Evolutionary conservation across 2,888 invertebrate genomes (phyloP).

Genomic region (Malachius bipustulatus): DNA sequence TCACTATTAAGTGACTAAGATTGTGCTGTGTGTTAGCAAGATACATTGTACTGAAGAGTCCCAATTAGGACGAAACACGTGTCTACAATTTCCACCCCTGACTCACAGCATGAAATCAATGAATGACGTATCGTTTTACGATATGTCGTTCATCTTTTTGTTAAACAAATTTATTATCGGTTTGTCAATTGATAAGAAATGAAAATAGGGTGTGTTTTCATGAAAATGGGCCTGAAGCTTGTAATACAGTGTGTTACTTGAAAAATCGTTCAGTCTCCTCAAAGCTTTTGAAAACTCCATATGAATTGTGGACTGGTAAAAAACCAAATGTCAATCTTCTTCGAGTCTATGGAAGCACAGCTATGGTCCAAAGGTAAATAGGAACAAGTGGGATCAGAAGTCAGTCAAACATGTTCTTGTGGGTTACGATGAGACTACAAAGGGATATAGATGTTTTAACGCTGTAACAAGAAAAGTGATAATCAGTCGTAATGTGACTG

Average conservation of each 20-base stretch:
- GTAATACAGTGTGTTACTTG: constrained; percentile 11
- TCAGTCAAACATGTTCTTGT: constrained; percentile 16
- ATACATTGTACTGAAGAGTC: no score
- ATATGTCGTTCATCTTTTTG: no score
- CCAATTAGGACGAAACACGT: no score
- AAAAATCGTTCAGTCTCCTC: constrained; percentile 10
- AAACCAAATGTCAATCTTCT: constrained; percentile 18
- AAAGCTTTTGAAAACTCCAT: no score
- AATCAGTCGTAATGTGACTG: background rate
- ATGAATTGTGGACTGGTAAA: constrained; percentile 8
- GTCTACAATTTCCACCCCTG: no score
- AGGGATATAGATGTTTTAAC: constrained; percentile 17
- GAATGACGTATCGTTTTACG: no score
- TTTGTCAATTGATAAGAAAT: constrained; percentile 22
- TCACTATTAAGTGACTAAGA: no score
- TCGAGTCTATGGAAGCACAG: constrained; percentile 12
- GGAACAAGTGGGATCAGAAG: constrained; percentile 17
- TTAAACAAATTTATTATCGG: constrained; percentile 22
- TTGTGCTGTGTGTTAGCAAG: no score
- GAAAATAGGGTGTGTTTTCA: constrained; percentile 8
- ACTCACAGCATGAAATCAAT: no score
- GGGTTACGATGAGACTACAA: constrained; percentile 17
- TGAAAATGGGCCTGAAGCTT: constrained; percentile 10
- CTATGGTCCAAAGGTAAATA: constrained; percentile 15
- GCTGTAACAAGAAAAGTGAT: constrained; percentile 10